These are phyloP conservation scores for Sinocyclocheilus grahami DNA, from an alignment of 2,113 vertebrate genomes.

Conservation along the genomic window DNA sequence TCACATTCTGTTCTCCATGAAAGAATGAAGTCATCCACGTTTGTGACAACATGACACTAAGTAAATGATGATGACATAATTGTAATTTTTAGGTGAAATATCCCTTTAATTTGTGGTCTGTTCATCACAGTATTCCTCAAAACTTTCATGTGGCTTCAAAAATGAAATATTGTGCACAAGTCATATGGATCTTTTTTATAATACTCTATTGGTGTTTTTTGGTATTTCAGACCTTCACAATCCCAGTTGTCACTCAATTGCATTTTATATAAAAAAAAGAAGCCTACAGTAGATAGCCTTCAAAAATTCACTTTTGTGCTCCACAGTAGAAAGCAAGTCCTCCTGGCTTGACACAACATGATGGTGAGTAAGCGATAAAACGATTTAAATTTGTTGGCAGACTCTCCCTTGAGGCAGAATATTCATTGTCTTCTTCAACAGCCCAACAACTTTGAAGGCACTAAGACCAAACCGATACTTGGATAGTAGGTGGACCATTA, in stretches of 20 bases:
- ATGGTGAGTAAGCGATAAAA: background rate
- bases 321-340: background rate
- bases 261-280: background rate
- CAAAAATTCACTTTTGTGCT: background rate
- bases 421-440: background rate
- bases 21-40: background rate
- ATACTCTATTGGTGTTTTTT: background rate
- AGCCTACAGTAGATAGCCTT: background rate
- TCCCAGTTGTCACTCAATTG: background rate
- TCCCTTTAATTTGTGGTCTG: background rate
- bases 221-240: background rate
- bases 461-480: background rate
- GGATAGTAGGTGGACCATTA: constrained; percentile 1
- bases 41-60: background rate
- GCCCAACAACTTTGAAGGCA: background rate
- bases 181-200: background rate
- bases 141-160: background rate
- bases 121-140: background rate
- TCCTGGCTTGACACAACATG: background rate
- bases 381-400: background rate
- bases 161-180: background rate
- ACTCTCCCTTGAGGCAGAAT: background rate
- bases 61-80: background rate
- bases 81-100: background rate
- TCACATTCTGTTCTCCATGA: background rate